These are phyloP conservation scores for Drosophila demipolita DNA, from an alignment of 2,888 invertebrate species.

Conservation along the genomic window DNA sequence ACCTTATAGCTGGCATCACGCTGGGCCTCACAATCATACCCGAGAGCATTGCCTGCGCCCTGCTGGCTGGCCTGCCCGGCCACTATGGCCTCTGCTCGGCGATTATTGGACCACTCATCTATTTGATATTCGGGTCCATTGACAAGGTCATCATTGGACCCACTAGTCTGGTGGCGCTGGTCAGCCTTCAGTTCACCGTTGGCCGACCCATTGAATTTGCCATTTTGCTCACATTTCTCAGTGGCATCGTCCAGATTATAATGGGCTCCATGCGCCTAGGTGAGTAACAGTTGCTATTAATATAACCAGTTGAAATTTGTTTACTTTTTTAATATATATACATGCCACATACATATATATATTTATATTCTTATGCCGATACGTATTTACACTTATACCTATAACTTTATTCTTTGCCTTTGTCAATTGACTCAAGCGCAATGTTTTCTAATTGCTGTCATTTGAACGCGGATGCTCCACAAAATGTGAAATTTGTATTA, in stretches of 20 bases:
- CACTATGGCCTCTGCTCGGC: constrained; percentile 97
- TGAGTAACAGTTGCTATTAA: constrained; percentile 80
- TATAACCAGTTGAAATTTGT: neutral
- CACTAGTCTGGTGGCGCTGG: constrained; percentile 92
- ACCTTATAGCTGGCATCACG: constrained; percentile 94
- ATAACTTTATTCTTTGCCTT: constrained; percentile 2
- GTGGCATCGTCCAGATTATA: constrained; percentile 91
- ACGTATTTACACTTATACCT: neutral
- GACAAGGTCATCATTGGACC: constrained; percentile 93
- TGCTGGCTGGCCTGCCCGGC: constrained; percentile 92
- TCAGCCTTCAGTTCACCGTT: constrained; percentile 91
- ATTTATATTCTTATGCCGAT: too few relatives aligned
- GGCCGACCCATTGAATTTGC: constrained; percentile 90
- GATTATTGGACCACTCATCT: constrained; percentile 94
- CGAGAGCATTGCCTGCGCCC: constrained; percentile 97
- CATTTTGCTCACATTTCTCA: constrained; percentile 91
- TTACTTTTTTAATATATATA: neutral
- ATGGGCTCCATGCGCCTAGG: constrained; percentile 93
- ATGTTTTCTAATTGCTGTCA: constrained; percentile 14
- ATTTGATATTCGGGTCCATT: constrained; percentile 94
- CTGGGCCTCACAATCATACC: constrained; percentile 96
- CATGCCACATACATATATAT: neutral
- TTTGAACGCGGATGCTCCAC: constrained; percentile 1
- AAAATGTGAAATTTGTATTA: constrained; percentile 16
- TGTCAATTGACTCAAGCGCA: constrained; percentile 46